Evolutionary conservation across 2,113 vertebrate genomes (phyloP).

Genomic region (Macroglossus sobrinus): DNA sequence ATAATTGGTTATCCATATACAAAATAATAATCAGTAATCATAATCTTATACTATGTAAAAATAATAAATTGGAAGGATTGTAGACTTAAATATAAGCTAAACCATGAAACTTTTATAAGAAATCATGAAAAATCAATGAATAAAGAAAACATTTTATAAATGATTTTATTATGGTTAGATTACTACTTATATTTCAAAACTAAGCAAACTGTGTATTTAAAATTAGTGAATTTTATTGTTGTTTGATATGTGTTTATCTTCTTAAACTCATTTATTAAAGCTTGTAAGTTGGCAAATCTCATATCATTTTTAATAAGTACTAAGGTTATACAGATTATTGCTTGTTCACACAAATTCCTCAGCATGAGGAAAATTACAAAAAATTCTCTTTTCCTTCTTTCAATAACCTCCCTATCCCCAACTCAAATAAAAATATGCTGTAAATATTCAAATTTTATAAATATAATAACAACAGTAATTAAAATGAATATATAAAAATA

Average conservation of each 20-base stretch:
- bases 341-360: neutral
- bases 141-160: neutral
- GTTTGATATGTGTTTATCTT: neutral
- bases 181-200: neutral
- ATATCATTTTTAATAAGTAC: neutral
- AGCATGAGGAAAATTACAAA: neutral
- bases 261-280: neutral
- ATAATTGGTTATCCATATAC: neutral
- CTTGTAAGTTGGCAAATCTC: neutral
- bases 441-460: neutral
- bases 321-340: neutral
- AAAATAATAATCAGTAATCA: neutral
- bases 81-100: neutral
- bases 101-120: neutral
- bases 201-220: neutral
- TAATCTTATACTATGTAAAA: neutral
- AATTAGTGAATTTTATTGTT: neutral
- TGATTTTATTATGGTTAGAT: neutral
- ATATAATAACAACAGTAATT: neutral
- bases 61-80: neutral
- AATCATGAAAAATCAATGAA: neutral
- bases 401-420: accelerated
- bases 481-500: neutral
- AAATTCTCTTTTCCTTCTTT: neutral
- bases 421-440: neutral